These are phyloP conservation scores for Blastobasis adustella DNA, from an alignment of 2,888 invertebrate genomes.

Conservation along the genomic window DNA sequence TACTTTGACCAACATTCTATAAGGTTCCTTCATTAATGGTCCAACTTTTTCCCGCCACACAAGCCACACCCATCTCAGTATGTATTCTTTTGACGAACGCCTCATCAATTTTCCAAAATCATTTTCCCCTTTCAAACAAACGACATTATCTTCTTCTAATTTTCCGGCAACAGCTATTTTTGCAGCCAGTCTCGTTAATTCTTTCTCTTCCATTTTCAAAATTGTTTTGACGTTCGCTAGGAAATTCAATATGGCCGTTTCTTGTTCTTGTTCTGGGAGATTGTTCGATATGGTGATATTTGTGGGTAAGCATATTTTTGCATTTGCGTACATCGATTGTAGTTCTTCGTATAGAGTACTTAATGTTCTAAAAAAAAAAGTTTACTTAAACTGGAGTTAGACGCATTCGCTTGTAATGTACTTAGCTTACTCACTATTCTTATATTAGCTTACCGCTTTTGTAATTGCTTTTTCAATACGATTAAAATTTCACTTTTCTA, in stretches of 20 bases:
- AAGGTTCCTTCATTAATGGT: constrained; percentile 69
- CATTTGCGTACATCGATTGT: constrained; percentile 74
- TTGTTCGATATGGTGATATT: constrained; percentile 14
- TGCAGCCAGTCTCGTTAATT: constrained; percentile 3
- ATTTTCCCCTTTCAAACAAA: constrained; percentile 77
- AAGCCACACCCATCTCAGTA: constrained; percentile 78
- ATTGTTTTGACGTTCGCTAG: constrained; percentile 24
- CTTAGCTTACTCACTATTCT: too few relatives aligned
- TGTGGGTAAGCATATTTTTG: constrained; percentile 69
- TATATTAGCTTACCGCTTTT: too few relatives aligned
- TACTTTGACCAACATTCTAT: constrained; percentile 64
- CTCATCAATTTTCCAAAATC: constrained; percentile 77
- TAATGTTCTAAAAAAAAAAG: constrained; percentile 47
- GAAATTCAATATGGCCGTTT: constrained; percentile 39
- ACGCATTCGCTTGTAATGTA: too few relatives aligned
- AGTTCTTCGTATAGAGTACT: constrained; percentile 66
- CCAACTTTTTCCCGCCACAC: constrained; percentile 80
- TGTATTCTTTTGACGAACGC: constrained; percentile 51
- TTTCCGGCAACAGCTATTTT: constrained; percentile 19
- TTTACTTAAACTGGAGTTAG: background rate
- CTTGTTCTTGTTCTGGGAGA: constrained; percentile 30
- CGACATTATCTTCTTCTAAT: constrained; percentile 8
- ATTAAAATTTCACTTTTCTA: too few relatives aligned
- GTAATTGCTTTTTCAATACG: too few relatives aligned
- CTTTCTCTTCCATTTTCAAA: constrained; percentile 9